These are phyloP conservation scores for Falco rusticolus DNA, from an alignment of 2,797 vertebrate species.

Conservation along the genomic window DNA sequence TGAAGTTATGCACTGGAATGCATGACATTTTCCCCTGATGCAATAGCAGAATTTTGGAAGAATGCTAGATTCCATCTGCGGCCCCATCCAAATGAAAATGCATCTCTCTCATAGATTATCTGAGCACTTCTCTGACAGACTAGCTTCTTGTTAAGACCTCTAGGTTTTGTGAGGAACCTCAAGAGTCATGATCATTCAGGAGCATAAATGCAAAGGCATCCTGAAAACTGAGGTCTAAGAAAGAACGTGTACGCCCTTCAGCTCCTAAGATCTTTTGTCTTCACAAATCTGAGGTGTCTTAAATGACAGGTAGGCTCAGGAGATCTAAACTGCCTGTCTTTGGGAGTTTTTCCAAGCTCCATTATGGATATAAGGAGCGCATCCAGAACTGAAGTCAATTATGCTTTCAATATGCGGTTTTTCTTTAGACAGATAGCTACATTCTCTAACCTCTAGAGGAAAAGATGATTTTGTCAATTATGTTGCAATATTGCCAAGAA, in stretches of 20 bases:
- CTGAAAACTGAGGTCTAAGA: background rate
- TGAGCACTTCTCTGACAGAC: background rate
- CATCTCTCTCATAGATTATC: background rate
- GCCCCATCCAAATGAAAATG: background rate
- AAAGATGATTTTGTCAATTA: constrained; percentile 14
- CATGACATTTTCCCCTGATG: background rate
- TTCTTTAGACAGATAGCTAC: background rate
- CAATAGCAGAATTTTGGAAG: background rate
- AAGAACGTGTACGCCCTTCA: rapidly evolving
- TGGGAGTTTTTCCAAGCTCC: background rate
- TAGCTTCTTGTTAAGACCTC: background rate
- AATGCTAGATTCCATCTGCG: background rate
- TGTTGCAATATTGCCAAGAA: constrained; percentile 3
- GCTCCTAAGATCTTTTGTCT: background rate
- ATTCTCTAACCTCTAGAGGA: background rate
- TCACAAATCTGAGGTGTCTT: background rate
- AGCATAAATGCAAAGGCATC: background rate
- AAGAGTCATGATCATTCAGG: background rate
- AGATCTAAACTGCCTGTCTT: background rate
- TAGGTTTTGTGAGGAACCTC: background rate
- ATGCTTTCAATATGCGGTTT: background rate
- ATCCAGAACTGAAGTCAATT: background rate
- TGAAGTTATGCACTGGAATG: background rate
- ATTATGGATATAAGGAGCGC: background rate
- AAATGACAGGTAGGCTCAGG: background rate